phyloP scores from a whole-genome alignment of 2,113 vertebrate species.

The Sphaerodactylus townsendi region DNA sequence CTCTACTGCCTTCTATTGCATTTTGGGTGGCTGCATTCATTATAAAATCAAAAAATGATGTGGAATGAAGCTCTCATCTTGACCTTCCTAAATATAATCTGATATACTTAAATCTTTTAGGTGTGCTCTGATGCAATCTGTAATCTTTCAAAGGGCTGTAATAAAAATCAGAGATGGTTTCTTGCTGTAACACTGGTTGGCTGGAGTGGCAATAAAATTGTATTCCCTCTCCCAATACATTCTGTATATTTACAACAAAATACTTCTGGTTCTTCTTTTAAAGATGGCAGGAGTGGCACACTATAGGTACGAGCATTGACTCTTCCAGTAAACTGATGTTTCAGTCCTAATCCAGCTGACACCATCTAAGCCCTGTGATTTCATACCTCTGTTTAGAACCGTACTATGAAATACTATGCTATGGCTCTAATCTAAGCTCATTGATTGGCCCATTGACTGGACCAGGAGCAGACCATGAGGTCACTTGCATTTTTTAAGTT shows the following conservation, averaged over 20 bases:
- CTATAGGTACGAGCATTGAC: background rate
- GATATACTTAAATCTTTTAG: background rate
- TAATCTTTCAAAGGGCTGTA: background rate
- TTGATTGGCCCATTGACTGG: too few relatives aligned
- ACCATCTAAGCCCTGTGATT: too few relatives aligned
- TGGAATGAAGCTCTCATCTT: background rate
- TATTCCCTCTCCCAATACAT: too few relatives aligned
- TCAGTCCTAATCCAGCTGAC: too few relatives aligned
- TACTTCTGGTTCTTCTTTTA: background rate
- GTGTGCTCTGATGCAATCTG: background rate
- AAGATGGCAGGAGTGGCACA: background rate
- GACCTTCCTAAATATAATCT: background rate
- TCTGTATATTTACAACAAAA: background rate
- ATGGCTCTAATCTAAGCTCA: too few relatives aligned
- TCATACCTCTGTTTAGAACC: too few relatives aligned
- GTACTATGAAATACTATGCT: too few relatives aligned
- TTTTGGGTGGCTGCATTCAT: background rate
- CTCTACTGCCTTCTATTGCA: too few relatives aligned
- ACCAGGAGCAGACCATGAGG: too few relatives aligned
- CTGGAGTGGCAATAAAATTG: background rate
- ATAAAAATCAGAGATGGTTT: background rate
- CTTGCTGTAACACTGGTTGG: background rate
- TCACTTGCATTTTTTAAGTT: too few relatives aligned
- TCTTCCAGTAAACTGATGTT: rapidly evolving
- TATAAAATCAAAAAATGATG: background rate